These are phyloP conservation scores for Eriocheir sinensis DNA, from an alignment of 1,140 invertebrate species.

Conservation along the genomic window DNA sequence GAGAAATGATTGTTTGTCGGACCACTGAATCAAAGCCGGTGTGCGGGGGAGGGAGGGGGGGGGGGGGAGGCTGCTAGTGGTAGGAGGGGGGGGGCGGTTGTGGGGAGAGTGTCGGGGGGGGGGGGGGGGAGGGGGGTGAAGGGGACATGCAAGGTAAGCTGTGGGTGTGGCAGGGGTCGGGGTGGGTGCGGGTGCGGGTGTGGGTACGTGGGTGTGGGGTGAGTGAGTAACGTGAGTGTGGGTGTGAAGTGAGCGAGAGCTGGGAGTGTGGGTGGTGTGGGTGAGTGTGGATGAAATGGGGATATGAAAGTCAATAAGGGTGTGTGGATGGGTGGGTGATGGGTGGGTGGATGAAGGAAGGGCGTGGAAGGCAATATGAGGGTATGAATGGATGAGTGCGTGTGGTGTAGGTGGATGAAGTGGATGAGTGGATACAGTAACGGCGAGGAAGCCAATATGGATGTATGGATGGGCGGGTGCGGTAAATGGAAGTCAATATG, in stretches of 20 bases:
- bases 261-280: conserved; percentile 29
- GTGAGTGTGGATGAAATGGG: too few relatives aligned
- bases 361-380: background rate
- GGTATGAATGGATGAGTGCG: conserved; percentile 5
- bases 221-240: background rate
- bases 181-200: background rate
- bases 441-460: background rate
- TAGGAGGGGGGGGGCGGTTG: too few relatives aligned
- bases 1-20: background rate
- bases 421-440: background rate
- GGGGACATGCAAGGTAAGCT: conserved; percentile 2
- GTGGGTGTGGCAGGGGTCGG: background rate
- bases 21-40: background rate
- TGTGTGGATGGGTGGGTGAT: background rate
- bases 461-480: background rate
- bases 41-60: too few relatives aligned
- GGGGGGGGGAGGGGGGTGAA: background rate
- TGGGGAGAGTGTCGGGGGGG: too few relatives aligned
- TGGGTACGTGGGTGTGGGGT: conserved; percentile 25
- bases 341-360: background rate
- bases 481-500: background rate
- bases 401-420: too few relatives aligned
- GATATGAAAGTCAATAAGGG: background rate
- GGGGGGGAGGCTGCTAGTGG: too few relatives aligned
- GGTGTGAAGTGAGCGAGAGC: background rate